Evolutionary conservation across 2,797 vertebrate species (phyloP), one percentile per base, ranked within the genome.

Genomic region (Lutjanus argentimaculatus): DNA sequence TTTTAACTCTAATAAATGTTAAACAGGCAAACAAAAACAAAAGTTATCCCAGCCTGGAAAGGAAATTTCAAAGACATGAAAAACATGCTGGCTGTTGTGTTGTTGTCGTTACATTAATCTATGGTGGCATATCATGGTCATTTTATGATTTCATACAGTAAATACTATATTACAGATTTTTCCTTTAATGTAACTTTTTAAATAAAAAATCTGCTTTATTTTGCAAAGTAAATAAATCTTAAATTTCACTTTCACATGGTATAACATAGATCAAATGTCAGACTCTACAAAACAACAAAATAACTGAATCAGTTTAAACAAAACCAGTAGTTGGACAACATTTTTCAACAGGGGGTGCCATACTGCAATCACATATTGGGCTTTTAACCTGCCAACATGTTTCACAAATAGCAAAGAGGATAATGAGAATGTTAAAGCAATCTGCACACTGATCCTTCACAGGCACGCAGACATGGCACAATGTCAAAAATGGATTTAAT

Each of bases 401-500:
- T 89, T 89, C 82, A 72, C 87, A 90, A 91, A 89, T 72, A 88
- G 86, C 81, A 87, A 89, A 88, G 80, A 84, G 85, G 86, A 89
- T 92, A 84, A 91, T 85, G 75, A 88, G 86, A 91, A 87, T 85
- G 84, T 88, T 92, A 81, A 92, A 93, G 86, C 89, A 91, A 94
- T 93, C 88, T 91, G 89, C 84, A 85, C 83, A 75, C 87, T 90
- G 92, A 94, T 94, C 89, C 86, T 81, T 85, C 80, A 69, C 85
- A 91, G 84, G 85, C 89, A 90, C 58, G 43, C 89, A 86, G 77
- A 78, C 82, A 63, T 91, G 89, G 92, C 91, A 77, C 59, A 12
- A 77, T 67, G 82, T 91, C 89, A 91, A 91, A 93, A 92, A 93
- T 89, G 87, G 88, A 94, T 93, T 92, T 90, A 85, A 90, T 92